Evolutionary conservation across 2,113 vertebrate species (phyloP).

Genomic region (Oryzias melastigma): DNA sequence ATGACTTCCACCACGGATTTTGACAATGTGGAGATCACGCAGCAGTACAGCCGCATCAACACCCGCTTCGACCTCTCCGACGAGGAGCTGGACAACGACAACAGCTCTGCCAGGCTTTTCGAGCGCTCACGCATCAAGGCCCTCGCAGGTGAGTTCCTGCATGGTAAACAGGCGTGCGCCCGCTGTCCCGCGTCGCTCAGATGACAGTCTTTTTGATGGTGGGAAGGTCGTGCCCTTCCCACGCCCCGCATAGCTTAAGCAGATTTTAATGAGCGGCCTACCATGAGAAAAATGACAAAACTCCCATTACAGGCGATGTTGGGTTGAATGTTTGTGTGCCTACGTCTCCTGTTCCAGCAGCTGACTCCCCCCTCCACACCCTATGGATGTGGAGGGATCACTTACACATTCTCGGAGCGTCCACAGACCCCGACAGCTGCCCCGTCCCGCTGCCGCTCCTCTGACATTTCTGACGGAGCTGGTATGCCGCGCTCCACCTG

Average conservation of each 20-base stretch:
- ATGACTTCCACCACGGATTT: slow-evolving; percentile 94
- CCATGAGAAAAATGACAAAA: neutral
- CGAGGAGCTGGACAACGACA: slow-evolving; percentile 96
- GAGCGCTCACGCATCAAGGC: slow-evolving; percentile 99
- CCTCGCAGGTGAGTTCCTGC: slow-evolving; percentile 85
- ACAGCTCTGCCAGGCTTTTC: slow-evolving; percentile 92
- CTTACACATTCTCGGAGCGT: slow-evolving; percentile 71
- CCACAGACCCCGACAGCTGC: slow-evolving; percentile 77
- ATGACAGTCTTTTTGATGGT: slow-evolving; percentile 34
- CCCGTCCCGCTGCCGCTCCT: slow-evolving; percentile 45
- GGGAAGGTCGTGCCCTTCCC: slow-evolving; percentile 9
- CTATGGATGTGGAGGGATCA: slow-evolving; percentile 53
- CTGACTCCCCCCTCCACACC: slow-evolving; percentile 52
- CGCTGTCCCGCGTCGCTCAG: slow-evolving; percentile 24
- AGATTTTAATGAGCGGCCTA: slow-evolving; percentile 15
- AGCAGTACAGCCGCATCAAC: slow-evolving; percentile 91
- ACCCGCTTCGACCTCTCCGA: slow-evolving; percentile 87
- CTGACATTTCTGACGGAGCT: slow-evolving; percentile 64
- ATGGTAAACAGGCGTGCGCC: slow-evolving; percentile 31
- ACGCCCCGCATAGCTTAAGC: slow-evolving; percentile 4
- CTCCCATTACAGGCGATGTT: too few species aligned
- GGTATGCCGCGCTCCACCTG: slow-evolving; percentile 54
- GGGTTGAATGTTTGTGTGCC: slow-evolving; percentile 3
- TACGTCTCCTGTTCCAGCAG: slow-evolving; percentile 38
- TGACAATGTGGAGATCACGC: slow-evolving; percentile 92